Evolutionary conservation across 2,888 invertebrate genomes (phyloP), one percentile per base, ranked within the genome.

Genomic region (Drosophila barbarae): DNA sequence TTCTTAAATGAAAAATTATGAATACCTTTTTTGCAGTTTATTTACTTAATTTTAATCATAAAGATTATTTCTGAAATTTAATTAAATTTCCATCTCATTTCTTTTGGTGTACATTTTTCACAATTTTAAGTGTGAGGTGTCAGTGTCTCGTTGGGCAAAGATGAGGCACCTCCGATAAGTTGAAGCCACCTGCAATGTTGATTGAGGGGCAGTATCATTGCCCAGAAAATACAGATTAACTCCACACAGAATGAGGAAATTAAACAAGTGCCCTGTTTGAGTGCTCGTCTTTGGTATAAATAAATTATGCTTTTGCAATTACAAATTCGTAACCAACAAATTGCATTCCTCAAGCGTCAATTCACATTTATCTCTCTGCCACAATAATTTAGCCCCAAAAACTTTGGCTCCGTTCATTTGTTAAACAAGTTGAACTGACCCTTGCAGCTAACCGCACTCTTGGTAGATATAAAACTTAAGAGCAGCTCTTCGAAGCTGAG

Each of bases 381-480:
- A 50, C 57, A 65, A 51, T 68, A 74, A 60, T 54, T 44, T 58
- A 44, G 15, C 26, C 59, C 30, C 30, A 36, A 44, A 54, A 64
- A 64, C 58, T 47, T 59, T 55, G 28, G 41, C 46, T 57, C 49
- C 54, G 60, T 69, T 54, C 55, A 73, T 60, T 74, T 60, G 41
- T 42, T 69, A 59, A 52, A 46, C 35, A 63, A 68, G 54, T 76
- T 73, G 13, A 54, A 38, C 55, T 51, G 59, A 30, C 18, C 56
- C 57, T 59, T 41, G 49, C 23, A 61, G 35, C 36, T 28, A 47
- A 71, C 51, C 64, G 65, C 66, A 76, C 71, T 71, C 71, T 61
- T 65, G 71, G 47, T 64, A 56, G 75, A 72, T 55, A 75, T 53
- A 63, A 70, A 70, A 70, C 46, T 55, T 59, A 38, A 44, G 36